Base-by-base conservation (phyloP, 2,888 invertebrate genomes). In the Gastracanthus pulcherrimus region DNA sequence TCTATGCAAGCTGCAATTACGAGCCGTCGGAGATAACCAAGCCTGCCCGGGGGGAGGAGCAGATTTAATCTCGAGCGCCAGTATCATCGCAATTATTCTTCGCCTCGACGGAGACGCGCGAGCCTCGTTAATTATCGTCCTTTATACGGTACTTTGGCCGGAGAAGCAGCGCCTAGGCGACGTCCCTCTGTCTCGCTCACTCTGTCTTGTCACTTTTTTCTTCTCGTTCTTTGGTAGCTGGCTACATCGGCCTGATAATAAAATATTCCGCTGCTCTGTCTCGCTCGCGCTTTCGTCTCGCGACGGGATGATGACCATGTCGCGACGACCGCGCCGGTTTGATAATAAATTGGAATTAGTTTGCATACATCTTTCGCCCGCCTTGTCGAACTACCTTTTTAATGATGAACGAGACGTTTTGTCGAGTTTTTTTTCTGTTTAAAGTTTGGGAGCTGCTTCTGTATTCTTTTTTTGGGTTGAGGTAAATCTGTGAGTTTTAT, bases 1-100 rank as follows among this genome's bases (percentile, higher is more conserved):
- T 79, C 78, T 66, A 72, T 72, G 72, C 71, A 55, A 38, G 64
- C 51, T 64, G 71, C 67, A 66, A 79, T 79, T 64, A 79, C 66
- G 76, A 55, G 55, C 34, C 34, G 36, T 13, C 34, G 34, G 62
- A 36, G 62, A 55, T 26, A 26, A 13, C 48, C 23, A 48, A 38
- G 23, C 11, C 9, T 23, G 23, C 31, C 45, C 67, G 67, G 34
- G 74, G n/a, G n/a, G n/a, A n/a, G n/a, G n/a, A n/a, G 19, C 51
- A 9, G 76, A 55, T 76, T 76, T 45, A 69, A 76, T 76, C 58
- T 60, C 64, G 60, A 58, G 60, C 74, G 6, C 62, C 11, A 16
- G 64, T 76, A 36, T 76, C 75, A 66, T 60, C 36, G 69, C 77
- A 77, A 77, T 77, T 77, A 77, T 60, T 76, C 76, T 76, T 66